Evolutionary conservation across 2,888 invertebrate genomes (phyloP).

Genomic region (Esperia sulphurella): DNA sequence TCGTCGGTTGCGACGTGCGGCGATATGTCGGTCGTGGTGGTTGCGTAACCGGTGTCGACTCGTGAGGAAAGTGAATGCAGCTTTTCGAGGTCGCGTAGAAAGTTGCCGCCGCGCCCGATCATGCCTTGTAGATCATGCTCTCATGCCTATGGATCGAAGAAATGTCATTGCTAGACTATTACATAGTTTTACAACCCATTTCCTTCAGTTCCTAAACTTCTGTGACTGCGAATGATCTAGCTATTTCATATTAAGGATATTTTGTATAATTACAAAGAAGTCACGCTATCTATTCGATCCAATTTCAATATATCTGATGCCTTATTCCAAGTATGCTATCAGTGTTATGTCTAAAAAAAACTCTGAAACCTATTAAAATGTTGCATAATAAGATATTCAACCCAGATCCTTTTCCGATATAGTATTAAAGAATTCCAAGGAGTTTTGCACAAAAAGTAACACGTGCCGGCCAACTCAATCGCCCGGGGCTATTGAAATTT

Average conservation of each 20-base stretch:
- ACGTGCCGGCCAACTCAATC: slow-evolving; percentile 67
- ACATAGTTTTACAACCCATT: background rate
- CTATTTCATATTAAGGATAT: slow-evolving; percentile 17
- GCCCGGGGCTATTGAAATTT: slow-evolving; percentile 74
- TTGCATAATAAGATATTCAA: slow-evolving; percentile 74
- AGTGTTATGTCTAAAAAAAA: slow-evolving; percentile 36
- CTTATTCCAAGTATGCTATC: slow-evolving; percentile 34
- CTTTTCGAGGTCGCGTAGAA: slow-evolving; percentile 78
- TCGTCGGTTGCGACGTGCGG: slow-evolving; percentile 29
- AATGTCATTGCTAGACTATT: background rate
- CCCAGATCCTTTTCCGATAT: slow-evolving; percentile 52
- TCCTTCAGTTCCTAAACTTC: slow-evolving; percentile 8
- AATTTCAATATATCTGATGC: slow-evolving; percentile 28
- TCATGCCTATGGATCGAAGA: background rate
- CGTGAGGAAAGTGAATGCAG: slow-evolving; percentile 77
- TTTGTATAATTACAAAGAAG: slow-evolving; percentile 21
- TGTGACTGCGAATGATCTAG: slow-evolving; percentile 11
- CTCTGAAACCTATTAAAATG: slow-evolving; percentile 43
- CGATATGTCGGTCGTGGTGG: slow-evolving; percentile 66
- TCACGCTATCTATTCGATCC: slow-evolving; percentile 36
- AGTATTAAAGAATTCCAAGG: slow-evolving; percentile 62
- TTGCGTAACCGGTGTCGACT: slow-evolving; percentile 74
- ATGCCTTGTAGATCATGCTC: background rate
- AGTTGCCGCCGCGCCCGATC: slow-evolving; percentile 55
- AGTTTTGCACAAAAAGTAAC: slow-evolving; percentile 75